Conservation (phyloP, 2,888 invertebrate species). For the Spodoptera picta region DNA sequence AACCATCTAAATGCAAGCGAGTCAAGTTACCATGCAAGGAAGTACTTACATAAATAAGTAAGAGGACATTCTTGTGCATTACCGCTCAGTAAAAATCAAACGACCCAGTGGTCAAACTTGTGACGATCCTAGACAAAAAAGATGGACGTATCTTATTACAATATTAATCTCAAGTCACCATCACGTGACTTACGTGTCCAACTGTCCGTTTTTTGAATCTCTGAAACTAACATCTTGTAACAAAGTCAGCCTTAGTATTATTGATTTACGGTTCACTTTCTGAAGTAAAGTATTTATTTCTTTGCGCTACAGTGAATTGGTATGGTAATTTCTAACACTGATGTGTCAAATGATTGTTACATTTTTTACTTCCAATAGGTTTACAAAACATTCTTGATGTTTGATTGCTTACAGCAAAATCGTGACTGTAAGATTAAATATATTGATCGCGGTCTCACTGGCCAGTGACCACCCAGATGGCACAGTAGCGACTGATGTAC, state of each 20-base stretch:
- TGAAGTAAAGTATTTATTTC: neutral
- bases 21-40: too few relatives aligned
- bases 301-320: neutral
- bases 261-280: accelerated
- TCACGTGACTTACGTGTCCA: slow-evolving; percentile 49
- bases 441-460: slow-evolving; percentile 5
- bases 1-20: too few relatives aligned
- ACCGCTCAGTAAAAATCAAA: slow-evolving; percentile 10
- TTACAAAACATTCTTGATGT: slow-evolving; percentile 50
- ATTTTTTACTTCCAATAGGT: slow-evolving; percentile 45
- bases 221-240: slow-evolving; percentile 11
- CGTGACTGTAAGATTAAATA: slow-evolving; percentile 49
- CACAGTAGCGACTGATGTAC: too few relatives aligned
- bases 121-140: slow-evolving; percentile 19
- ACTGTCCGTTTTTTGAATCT: slow-evolving; percentile 53
- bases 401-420: slow-evolving; percentile 44
- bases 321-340: slow-evolving; percentile 36
- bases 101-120: slow-evolving; percentile 23
- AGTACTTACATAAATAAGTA: too few relatives aligned
- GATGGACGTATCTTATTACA: slow-evolving; percentile 45
- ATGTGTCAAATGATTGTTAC: slow-evolving; percentile 48
- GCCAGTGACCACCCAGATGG: slow-evolving; percentile 11
- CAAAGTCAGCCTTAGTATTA: neutral
- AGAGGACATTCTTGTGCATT: too few relatives aligned
- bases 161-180: slow-evolving; percentile 51